Evolutionary conservation across 2,113 vertebrate species (phyloP), one percentile per base, ranked within the genome.

Genomic region (Porphyrio hochstetteri): DNA sequence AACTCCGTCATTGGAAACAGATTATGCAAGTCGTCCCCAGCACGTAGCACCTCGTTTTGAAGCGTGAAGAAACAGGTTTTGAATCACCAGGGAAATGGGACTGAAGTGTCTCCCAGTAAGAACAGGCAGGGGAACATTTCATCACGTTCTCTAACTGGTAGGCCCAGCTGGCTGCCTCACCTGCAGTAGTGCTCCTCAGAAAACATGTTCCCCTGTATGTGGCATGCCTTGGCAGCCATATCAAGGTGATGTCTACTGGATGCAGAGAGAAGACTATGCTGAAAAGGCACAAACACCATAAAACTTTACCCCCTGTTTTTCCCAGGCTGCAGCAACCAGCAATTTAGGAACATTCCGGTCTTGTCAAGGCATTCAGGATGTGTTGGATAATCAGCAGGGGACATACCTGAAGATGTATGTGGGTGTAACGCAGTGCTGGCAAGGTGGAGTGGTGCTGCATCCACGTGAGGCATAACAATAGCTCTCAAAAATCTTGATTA

Each of bases 31-130:
- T 38, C 3, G 1, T 40, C 38, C 56, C 48, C 57, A 75, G 64
- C 84, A 85, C 0, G 6, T 33, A 80, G 61, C 87, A 83, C 76
- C 60, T 44, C 20, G 27, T 81, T 88, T 86, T 84, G 80, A 90
- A 93, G 88, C 65, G 55, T 75, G 95, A 96, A 93, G 80, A 86
- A 94, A 96, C 82, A 91, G 90, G 90, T 94, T 96, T 81, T 36
- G 33, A 84, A 76, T 94, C 52, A 11, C 82, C 44, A 48, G n/a
- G 75, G 56, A 88, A 90, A 83, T 23, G 10, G 69, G 27, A 71
- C 40, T n/a, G 65, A 94, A 95, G 92, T 56, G 53, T 19, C 52
- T 83, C 76, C 60, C 5, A 10, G 33, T 86, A 44, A 38, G 60
- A 88, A 94, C 38, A 75, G 15, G 56, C 2, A 1, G 60, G 60